Base-by-base conservation (phyloP, 2,113 vertebrate genomes). In the Malurus melanocephalus region DNA sequence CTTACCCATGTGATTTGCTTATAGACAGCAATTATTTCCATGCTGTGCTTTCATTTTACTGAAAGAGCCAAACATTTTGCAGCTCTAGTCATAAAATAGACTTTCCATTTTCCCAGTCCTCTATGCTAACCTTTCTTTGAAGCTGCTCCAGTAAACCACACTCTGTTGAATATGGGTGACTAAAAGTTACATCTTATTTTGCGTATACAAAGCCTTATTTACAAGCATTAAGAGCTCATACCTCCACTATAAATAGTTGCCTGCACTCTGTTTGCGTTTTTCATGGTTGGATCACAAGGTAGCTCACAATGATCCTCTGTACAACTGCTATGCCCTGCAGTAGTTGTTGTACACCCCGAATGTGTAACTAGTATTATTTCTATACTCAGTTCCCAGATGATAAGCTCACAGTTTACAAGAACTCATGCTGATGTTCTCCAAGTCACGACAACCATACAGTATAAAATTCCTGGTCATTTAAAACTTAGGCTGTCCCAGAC, bases 121-220 rank as follows among this genome's bases (percentile, higher is more conserved):
- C 84, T 89, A 28, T 43, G 16, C n/a, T 80, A 92, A 87, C 67
- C 87, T 91, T 87, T 82, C 94, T 96, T 95, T 96, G 95, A 96
- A 96, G 91, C 67, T 80, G 67, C 45, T 83, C 79, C 89, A 92
- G 79, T 80, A 92, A 93, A 94, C 67, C 43, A 77, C 60, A 42
- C 67, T 85, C 40, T 53, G 66, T 76, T 87, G 81, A 85, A 77
- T 66, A 89, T 17, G 48, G 33, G 89, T 82, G 87, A 94, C 81
- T 87, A 76, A 59, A 92, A 94, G 89, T 92, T 94, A 57, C 51
- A 90, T 93, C 84, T 92, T 95, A 94, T 95, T 95, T 95, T 91
- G 81, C 93, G 61, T 93, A 94, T 67, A 92, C 91, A 96, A 82
- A 93, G 81, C 40, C 75, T 93, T 90, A 90, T 93, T 95, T 94